Conservation (phyloP, 2,888 invertebrate genomes). For the Yponomeuta malinellus region DNA sequence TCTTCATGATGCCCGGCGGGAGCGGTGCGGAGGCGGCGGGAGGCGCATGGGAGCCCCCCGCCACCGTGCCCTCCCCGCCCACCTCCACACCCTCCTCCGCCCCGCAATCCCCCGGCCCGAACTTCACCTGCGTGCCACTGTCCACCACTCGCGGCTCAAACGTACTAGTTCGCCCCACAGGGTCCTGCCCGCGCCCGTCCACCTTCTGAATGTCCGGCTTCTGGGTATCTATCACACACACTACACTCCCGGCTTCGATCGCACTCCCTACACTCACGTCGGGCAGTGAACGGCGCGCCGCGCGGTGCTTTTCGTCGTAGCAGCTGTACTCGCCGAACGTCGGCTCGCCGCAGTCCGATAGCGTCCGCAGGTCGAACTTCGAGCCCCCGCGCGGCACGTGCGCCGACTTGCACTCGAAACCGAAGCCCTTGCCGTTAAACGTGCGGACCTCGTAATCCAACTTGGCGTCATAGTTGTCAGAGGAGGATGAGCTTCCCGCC, state of each 20-base stretch:
- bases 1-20: constrained; percentile 87
- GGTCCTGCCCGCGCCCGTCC: constrained; percentile 50
- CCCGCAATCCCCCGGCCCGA: constrained; percentile 39
- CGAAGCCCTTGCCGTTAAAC: constrained; percentile 72
- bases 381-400: constrained; percentile 69
- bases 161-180: constrained; percentile 63
- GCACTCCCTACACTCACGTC: constrained; percentile 77
- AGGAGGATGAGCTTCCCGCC: constrained; percentile 81
- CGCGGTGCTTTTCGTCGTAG: constrained; percentile 77
- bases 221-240: constrained; percentile 63
- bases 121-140: constrained; percentile 70
- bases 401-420: constrained; percentile 75
- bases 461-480: constrained; percentile 78
- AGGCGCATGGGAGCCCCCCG: constrained; percentile 59
- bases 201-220: constrained; percentile 70
- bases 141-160: constrained; percentile 70
- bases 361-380: constrained; percentile 68
- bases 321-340: constrained; percentile 80
- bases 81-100: constrained; percentile 29
- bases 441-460: constrained; percentile 69
- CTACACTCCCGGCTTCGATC: constrained; percentile 76
- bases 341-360: constrained; percentile 71
- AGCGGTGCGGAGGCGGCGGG: constrained; percentile 69
- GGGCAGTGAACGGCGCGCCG: constrained; percentile 75
- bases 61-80: constrained; percentile 56